Conservation (phyloP, 2,888 invertebrate species). For the Drosophila meridionalis region DNA sequence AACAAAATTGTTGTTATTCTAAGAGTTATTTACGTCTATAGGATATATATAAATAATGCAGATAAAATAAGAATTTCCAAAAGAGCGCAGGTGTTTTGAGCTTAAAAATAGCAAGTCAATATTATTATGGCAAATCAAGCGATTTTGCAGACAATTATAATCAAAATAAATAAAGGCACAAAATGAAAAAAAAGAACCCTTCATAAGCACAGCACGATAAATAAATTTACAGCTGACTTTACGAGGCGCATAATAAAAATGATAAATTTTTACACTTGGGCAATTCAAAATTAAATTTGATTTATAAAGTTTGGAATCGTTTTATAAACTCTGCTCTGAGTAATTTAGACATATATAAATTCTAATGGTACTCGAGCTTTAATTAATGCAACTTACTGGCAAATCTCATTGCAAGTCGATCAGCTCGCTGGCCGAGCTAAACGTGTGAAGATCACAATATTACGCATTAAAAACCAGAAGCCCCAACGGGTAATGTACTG, state of each 20-base stretch:
- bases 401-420: constrained; percentile 12
- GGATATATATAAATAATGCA: not conserved
- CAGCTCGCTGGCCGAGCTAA: constrained; percentile 25
- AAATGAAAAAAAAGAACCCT: not conserved
- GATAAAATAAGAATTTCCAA: constrained; percentile 1
- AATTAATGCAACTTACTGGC: constrained; percentile 21
- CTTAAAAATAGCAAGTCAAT: constrained; percentile 8
- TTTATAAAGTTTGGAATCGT: not conserved
- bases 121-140: not conserved
- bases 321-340: not conserved
- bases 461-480: constrained; percentile 81
- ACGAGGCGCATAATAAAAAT: not conserved
- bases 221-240: not conserved
- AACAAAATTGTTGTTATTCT: not conserved
- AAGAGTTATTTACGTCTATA: not conserved
- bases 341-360: not conserved
- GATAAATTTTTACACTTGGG: not conserved
- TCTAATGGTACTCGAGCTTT: constrained; percentile 1
- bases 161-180: not conserved
- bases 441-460: constrained; percentile 54
- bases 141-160: not conserved
- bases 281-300: not conserved
- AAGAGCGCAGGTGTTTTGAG: constrained; percentile 7
- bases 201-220: too few relatives aligned
- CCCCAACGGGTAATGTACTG: constrained; percentile 72